Evolutionary conservation across 2,797 vertebrate genomes (phyloP).

Genomic region (Manis crassicaudata): DNA sequence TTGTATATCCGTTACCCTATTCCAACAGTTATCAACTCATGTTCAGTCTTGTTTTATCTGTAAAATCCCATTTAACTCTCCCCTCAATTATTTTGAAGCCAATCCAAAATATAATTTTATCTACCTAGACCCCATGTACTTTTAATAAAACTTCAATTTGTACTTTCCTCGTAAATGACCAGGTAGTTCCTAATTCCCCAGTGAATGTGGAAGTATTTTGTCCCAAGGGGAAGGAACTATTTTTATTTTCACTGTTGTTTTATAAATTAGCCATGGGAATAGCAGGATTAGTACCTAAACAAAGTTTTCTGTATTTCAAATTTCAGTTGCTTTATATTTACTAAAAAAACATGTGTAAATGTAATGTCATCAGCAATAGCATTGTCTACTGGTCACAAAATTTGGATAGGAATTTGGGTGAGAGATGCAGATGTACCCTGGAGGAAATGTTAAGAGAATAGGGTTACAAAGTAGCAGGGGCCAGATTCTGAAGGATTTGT

Average conservation of each 20-base stretch:
- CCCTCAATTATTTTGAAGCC: background rate
- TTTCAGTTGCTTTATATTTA: background rate
- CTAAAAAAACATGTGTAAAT: background rate
- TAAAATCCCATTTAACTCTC: background rate
- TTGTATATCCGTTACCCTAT: background rate
- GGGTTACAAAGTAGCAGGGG: background rate
- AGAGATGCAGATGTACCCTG: background rate
- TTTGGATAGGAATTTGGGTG: background rate
- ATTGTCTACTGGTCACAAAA: background rate
- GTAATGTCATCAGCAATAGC: background rate
- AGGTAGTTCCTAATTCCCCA: background rate
- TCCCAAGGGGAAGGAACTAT: background rate
- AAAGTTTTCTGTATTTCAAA: background rate
- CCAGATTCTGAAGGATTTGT: background rate
- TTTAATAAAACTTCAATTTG: slow-evolving; percentile 4
- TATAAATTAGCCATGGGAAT: background rate
- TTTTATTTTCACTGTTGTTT: background rate
- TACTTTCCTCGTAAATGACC: background rate
- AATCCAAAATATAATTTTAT: background rate
- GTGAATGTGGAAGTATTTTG: background rate
- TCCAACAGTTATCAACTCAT: background rate
- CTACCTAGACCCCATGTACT: background rate
- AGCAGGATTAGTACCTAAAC: background rate
- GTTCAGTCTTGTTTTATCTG: background rate
- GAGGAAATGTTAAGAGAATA: background rate